phyloP scores from a whole-genome alignment of 2,797 vertebrate species.

The Champsocephalus esox region DNA sequence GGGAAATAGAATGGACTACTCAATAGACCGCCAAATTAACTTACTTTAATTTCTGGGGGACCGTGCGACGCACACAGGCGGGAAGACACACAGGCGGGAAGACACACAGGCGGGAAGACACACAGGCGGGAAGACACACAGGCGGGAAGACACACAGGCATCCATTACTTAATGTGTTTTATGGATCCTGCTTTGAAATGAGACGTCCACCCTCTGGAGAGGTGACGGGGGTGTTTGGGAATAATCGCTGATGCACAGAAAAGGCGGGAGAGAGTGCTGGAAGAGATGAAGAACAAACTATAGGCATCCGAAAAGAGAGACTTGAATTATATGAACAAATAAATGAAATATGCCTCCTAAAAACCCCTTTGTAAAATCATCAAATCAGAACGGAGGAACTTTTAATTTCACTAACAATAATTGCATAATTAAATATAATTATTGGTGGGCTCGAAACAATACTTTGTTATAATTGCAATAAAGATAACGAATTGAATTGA shows the following conservation, averaged over 20 bases:
- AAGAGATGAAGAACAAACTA: too few species aligned
- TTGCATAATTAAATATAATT: background rate
- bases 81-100: too few species aligned
- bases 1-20: constrained; percentile 68
- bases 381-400: background rate
- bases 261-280: background rate
- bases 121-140: background rate
- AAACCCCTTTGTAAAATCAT: too few species aligned
- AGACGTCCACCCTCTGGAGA: constrained; percentile 49
- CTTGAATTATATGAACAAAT: too few species aligned
- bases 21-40: constrained; percentile 74
- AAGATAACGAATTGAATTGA: constrained; percentile 8
- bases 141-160: constrained; percentile 21
- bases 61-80: constrained; percentile 3
- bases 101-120: too few species aligned
- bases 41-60: constrained; percentile 67
- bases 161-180: constrained; percentile 39
- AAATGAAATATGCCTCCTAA: too few species aligned
- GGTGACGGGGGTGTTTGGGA: constrained; percentile 49
- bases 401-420: constrained; percentile 4
- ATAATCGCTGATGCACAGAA: constrained; percentile 32
- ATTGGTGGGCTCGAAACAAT: background rate
- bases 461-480: background rate
- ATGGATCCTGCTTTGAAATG: constrained; percentile 47
- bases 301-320: too few species aligned